Evolutionary conservation across 53 echinoderm and acorn worm species (phyloP).

Genomic region (Mesocentrotus franciscanus): DNA sequence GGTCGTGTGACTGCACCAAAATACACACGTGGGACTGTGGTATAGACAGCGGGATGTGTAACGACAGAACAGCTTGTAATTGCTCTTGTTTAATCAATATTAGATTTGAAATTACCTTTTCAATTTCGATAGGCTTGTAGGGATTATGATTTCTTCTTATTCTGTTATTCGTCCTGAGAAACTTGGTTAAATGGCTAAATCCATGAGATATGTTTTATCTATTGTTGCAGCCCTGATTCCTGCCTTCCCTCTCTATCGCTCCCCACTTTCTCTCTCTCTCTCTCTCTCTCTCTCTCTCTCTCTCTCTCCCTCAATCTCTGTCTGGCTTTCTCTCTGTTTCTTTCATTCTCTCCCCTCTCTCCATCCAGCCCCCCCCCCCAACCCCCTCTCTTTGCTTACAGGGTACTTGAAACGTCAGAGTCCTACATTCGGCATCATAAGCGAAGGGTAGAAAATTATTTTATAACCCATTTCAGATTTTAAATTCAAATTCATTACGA

Average conservation of each 20-base stretch:
- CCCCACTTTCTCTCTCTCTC: not conserved
- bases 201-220: not conserved
- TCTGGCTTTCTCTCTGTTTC: not conserved
- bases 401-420: no score
- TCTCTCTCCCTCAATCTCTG: no score
- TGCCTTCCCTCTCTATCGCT: not conserved
- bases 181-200: not conserved
- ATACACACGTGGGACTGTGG: conserved; percentile 36
- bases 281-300: not conserved
- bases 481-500: no score
- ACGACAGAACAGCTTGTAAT: not conserved
- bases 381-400: no score
- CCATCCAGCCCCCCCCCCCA: no score
- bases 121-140: not conserved
- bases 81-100: conserved; percentile 34
- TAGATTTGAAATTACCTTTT: conserved; percentile 1
- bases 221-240: no score
- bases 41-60: not conserved
- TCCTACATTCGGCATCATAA: no score
- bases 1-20: conserved; percentile 45
- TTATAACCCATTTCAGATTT: no score
- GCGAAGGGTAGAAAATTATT: no score
- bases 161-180: not conserved
- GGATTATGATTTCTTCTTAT: not conserved
- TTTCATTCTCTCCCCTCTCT: not conserved